phyloP scores from a whole-genome alignment of 2,113 vertebrate genomes.

The Pholis gunnellus region DNA sequence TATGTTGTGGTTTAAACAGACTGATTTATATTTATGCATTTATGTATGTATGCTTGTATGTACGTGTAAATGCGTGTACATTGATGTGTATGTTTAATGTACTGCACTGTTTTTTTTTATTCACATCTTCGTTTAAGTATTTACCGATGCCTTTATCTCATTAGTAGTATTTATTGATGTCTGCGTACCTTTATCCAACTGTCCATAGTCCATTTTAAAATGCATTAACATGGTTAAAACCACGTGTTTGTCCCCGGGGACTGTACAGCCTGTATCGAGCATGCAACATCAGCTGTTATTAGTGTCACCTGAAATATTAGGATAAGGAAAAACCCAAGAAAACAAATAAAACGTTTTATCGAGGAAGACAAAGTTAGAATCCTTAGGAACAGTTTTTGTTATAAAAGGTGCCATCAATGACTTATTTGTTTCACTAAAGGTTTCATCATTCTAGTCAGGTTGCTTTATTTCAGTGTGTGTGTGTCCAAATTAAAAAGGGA shows the following conservation, averaged over 20 bases:
- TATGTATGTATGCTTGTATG: conserved; percentile 13
- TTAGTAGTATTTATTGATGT: not conserved
- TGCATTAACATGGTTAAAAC: no score
- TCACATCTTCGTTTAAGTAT: not conserved
- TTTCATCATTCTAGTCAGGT: not conserved
- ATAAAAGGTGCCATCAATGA: not conserved
- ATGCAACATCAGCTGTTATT: no score
- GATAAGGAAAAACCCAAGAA: not conserved
- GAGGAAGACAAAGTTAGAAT: not conserved
- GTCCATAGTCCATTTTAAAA: not conserved
- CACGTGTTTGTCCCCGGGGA: not conserved
- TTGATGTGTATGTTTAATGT: not conserved
- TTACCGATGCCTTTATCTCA: not conserved
- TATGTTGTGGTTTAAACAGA: conserved; percentile 67
- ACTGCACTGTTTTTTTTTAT: not conserved
- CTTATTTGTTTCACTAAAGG: not conserved
- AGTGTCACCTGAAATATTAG: not conserved
- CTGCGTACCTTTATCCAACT: not conserved
- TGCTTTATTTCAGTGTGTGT: not conserved
- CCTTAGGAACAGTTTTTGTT: not conserved
- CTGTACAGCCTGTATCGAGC: not conserved
- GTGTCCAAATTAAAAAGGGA: not conserved
- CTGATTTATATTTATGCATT: conserved; percentile 64
- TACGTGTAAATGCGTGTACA: not conserved
- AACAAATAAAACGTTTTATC: not conserved